Percentiles rank a stretch among this genome's conserved stretches.
phyloP scores from a whole-genome alignment of 2,888 invertebrate species.

The Alloscopus bannaensis region DNA sequence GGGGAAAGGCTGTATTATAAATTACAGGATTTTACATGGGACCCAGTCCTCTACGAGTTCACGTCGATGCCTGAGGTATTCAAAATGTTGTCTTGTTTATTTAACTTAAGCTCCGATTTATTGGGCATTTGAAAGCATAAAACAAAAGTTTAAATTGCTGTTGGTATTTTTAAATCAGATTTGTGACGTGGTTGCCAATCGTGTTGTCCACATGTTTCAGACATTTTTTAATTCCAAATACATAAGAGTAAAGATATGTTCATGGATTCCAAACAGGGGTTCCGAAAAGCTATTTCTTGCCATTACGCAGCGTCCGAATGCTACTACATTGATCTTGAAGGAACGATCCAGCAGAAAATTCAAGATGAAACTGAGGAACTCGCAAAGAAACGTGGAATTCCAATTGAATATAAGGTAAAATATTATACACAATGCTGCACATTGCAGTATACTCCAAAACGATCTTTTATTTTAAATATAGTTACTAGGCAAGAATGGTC shows the following conservation, averaged over 20 bases:
- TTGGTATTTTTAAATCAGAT: too few species aligned
- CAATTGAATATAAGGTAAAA: constrained; percentile 76
- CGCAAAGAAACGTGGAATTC: constrained; percentile 75
- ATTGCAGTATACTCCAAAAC: too few species aligned
- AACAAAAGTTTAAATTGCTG: too few species aligned
- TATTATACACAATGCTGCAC: too few species aligned
- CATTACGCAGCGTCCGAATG: constrained; percentile 87
- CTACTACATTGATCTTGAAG: constrained; percentile 82
- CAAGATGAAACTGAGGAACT: constrained; percentile 79
- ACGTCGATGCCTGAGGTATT: constrained; percentile 79
- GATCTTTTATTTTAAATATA: too few species aligned
- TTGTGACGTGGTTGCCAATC: constrained; percentile 83
- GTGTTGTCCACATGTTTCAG: too few species aligned
- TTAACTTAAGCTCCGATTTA: too few species aligned
- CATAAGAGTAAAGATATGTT: too few species aligned
- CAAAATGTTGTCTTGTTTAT: too few species aligned
- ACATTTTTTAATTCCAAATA: too few species aligned
- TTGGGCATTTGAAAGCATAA: too few species aligned
- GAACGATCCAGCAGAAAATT: constrained; percentile 81
- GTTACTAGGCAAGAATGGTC: constrained; percentile 68
- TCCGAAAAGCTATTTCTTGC: constrained; percentile 87
- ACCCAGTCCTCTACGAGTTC: constrained; percentile 84
- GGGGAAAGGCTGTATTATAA: constrained; percentile 85
- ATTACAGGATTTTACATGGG: constrained; percentile 85
- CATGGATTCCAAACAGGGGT: too few species aligned